phyloP scores from a whole-genome alignment of 2,113 vertebrate species.

The Isichthys henryi region DNA sequence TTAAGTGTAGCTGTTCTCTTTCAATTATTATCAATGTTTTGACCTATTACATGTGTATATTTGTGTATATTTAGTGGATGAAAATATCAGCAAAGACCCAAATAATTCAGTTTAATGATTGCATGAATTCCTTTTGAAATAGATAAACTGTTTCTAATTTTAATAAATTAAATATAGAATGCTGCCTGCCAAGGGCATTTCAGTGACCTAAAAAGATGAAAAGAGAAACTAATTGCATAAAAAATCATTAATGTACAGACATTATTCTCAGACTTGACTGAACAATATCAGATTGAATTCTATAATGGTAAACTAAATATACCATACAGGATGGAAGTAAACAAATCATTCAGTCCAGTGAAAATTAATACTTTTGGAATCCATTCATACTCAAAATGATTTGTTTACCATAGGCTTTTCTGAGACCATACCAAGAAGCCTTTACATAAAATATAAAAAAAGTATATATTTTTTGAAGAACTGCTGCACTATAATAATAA shows the following conservation, averaged over 20 bases:
- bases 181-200: constrained; percentile 34
- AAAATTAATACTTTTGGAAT: not conserved
- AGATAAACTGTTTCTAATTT: constrained; percentile 27
- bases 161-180: constrained; percentile 32
- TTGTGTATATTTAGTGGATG: not conserved
- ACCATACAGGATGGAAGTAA: not conserved
- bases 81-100: not conserved
- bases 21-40: not conserved
- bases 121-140: constrained; percentile 28
- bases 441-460: not conserved
- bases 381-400: not conserved
- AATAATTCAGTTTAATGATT: constrained; percentile 33
- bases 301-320: not conserved
- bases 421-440: not conserved
- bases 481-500: not conserved
- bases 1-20: not conserved
- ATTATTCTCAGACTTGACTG: constrained; percentile 10
- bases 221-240: constrained; percentile 29
- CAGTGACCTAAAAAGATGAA: constrained; percentile 38
- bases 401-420: not conserved
- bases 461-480: not conserved
- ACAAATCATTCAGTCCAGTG: not conserved
- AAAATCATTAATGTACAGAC: not conserved
- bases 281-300: constrained; percentile 29
- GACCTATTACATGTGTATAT: not conserved